Conservation (phyloP, 2,113 vertebrate species). For the pig (Sus scrofa) region T2T-Sscrofa CM000820.6:70569501-70570000, state of each 20-base stretch:
- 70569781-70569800: background rate
- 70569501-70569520: slow-evolving; percentile 69
- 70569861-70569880: background rate
- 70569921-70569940: background rate
- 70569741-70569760: background rate
- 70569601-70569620: background rate
- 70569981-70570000: background rate
- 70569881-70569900: background rate
- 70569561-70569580: slow-evolving; percentile 27
- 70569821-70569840: background rate
- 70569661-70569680: background rate
- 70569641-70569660: background rate
- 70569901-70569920: background rate
- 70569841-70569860: background rate
- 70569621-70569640: background rate
- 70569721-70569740: background rate
- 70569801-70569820: background rate
- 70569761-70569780: background rate
- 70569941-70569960: background rate
- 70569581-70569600: background rate
- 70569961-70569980: background rate
- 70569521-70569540: slow-evolving; percentile 9
- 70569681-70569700: background rate
- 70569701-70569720: background rate
- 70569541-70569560: slow-evolving; percentile 6